These are phyloP conservation scores for Gymnosoma rotundatum DNA, from an alignment of 2,888 invertebrate genomes.

Conservation along the genomic window DNA sequence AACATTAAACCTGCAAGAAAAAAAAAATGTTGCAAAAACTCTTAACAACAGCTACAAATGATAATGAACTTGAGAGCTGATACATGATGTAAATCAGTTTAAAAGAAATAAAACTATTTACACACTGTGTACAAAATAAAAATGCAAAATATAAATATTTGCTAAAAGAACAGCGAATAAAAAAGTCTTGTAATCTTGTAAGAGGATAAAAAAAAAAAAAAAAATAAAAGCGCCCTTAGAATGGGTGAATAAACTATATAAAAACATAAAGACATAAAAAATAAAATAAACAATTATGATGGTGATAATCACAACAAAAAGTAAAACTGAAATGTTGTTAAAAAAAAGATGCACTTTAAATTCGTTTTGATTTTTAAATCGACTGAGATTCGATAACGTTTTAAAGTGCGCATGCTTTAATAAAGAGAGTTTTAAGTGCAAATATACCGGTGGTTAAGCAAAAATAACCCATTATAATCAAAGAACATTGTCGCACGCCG, in stretches of 20 bases:
- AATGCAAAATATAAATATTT: constrained; percentile 59
- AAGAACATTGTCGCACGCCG: constrained; percentile 53
- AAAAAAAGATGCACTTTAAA: constrained; percentile 46
- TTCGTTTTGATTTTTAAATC: too few relatives aligned
- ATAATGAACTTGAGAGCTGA: constrained; percentile 56
- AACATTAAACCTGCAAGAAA: constrained; percentile 14
- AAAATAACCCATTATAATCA: constrained; percentile 41
- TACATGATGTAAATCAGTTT: constrained; percentile 27
- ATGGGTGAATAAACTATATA: constrained; percentile 61
- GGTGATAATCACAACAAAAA: constrained; percentile 48
- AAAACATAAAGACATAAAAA: constrained; percentile 5
- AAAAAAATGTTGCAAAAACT: not conserved
- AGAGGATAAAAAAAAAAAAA: constrained; percentile 27
- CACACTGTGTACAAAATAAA: constrained; percentile 39
- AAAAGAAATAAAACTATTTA: constrained; percentile 16
- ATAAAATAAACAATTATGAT: constrained; percentile 19
- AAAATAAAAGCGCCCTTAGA: constrained; percentile 26
- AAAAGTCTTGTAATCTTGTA: constrained; percentile 39
- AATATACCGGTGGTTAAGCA: constrained; percentile 54
- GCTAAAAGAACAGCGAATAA: constrained; percentile 40
- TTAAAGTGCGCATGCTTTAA: constrained; percentile 75
- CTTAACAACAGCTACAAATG: constrained; percentile 24
- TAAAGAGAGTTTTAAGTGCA: constrained; percentile 59
- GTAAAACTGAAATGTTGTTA: constrained; percentile 25
- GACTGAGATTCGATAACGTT: constrained; percentile 31